Percentiles rank a stretch among this genome's conserved stretches.
Conservation (phyloP, 1,140 invertebrate genomes). For the Sitobion miscanthi region DNA sequence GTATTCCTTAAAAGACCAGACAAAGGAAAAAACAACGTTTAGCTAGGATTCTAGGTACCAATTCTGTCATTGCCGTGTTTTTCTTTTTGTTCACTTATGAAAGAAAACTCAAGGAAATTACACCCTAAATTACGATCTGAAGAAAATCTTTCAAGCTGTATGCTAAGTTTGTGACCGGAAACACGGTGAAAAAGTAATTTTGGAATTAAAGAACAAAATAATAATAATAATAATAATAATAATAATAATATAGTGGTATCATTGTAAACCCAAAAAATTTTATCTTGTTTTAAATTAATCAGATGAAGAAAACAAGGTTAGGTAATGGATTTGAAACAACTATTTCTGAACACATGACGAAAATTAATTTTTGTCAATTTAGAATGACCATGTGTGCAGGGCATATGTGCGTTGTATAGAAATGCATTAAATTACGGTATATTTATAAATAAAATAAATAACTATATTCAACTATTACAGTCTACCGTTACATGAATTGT, state of each 20-base stretch:
- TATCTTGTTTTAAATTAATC: neutral
- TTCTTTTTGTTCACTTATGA: neutral
- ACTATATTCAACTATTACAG: neutral
- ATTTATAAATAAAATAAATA: neutral
- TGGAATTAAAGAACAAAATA: neutral
- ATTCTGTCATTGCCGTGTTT: neutral
- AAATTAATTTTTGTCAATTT: neutral
- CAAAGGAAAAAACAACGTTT: neutral
- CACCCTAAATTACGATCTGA: neutral
- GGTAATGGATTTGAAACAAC: neutral
- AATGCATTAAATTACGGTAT: neutral
- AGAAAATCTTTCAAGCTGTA: neutral
- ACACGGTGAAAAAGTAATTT: neutral
- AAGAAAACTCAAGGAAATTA: neutral
- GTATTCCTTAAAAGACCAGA: neutral
- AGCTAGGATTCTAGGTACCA: neutral
- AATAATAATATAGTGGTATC: neutral
- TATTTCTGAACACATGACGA: neutral
- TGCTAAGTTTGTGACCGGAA: constrained; percentile 3
- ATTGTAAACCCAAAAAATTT: neutral
- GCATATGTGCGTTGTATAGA: neutral
- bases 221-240: constrained; percentile 12
- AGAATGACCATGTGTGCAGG: neutral
- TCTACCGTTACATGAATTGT: neutral
- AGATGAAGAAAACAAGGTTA: neutral